A percentile compares a stretch with the other conserved stretches of the same genome.
Conservation (phyloP, 2,888 invertebrate species). For the Tenodera sinensis region DNA sequence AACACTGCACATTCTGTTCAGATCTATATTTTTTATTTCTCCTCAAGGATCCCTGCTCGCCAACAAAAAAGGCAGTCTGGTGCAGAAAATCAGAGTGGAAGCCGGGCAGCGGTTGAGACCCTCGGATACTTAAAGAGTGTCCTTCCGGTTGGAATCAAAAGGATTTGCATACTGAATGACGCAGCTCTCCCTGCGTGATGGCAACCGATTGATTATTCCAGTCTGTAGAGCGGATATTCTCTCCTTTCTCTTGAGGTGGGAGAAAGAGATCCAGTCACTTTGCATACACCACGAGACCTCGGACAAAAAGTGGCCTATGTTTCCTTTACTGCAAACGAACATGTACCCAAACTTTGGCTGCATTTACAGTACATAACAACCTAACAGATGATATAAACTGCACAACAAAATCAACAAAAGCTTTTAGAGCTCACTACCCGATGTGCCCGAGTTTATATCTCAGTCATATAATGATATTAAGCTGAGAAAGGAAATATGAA, state of each 20-base stretch:
- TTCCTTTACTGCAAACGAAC: too few species aligned
- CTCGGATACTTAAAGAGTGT: not conserved
- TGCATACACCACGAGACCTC: not conserved
- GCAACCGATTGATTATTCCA: not conserved
- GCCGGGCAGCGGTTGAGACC: not conserved
- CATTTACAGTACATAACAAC: too few species aligned
- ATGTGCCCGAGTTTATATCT: too few species aligned
- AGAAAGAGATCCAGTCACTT: not conserved
- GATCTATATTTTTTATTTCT: not conserved
- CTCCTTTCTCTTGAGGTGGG: not conserved
- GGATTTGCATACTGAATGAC: conserved; percentile 10
- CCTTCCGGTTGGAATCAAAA: conserved; percentile 6
- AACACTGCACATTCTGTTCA: not conserved
- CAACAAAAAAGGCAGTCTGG: not conserved
- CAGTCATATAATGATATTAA: too few species aligned
- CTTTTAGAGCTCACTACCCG: too few species aligned
- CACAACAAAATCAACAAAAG: too few species aligned
- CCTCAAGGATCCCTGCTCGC: not conserved
- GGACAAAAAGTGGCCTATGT: not conserved
- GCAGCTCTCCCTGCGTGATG: not conserved
- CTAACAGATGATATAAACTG: too few species aligned
- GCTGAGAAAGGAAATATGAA: too few species aligned
- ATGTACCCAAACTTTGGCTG: too few species aligned
- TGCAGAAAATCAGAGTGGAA: not conserved
- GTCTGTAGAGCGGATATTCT: not conserved